Conservation (phyloP, 2,888 invertebrate species). For the Drosophila merina region DNA sequence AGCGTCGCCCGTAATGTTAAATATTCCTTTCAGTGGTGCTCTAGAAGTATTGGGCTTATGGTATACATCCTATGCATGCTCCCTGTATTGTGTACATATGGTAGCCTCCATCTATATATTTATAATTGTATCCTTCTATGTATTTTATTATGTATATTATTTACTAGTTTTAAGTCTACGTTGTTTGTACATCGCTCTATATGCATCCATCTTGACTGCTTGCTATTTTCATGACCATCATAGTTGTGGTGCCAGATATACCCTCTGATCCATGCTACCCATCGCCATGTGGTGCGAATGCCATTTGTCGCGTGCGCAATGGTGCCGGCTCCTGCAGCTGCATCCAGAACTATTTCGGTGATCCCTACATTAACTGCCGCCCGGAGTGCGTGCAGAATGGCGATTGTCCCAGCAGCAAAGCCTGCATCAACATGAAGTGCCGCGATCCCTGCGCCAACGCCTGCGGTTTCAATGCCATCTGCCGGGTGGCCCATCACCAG, state of each 20-base stretch:
- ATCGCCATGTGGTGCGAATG: slow-evolving; percentile 94
- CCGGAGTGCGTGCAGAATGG: slow-evolving; percentile 95
- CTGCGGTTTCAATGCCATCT: slow-evolving; percentile 93
- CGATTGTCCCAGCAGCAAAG: slow-evolving; percentile 90
- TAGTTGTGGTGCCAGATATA: slow-evolving; percentile 85
- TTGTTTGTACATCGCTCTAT: slow-evolving; percentile 37
- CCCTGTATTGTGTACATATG: slow-evolving; percentile 62
- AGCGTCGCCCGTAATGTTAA: slow-evolving; percentile 61
- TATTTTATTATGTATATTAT: slow-evolving; percentile 17
- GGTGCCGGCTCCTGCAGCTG: slow-evolving; percentile 93
- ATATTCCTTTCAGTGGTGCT: slow-evolving; percentile 74
- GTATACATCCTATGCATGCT: slow-evolving; percentile 63
- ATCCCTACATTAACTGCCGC: slow-evolving; percentile 93
- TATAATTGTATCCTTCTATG: slow-evolving; percentile 16
- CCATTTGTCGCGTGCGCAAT: slow-evolving; percentile 91
- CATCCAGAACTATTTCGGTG: slow-evolving; percentile 92
- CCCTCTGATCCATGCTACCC: slow-evolving; percentile 89
- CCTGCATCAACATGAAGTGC: slow-evolving; percentile 93
- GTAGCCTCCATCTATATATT: slow-evolving; percentile 28
- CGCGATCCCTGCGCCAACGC: slow-evolving; percentile 92
- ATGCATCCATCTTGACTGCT: slow-evolving; percentile 52
- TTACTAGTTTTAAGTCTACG: slow-evolving; percentile 54
- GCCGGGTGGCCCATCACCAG: slow-evolving; percentile 92
- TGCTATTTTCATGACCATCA: slow-evolving; percentile 53
- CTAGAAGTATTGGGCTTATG: slow-evolving; percentile 58